Base-by-base conservation (phyloP, 2,888 invertebrate species). In the Hyposoter dolosus region DNA sequence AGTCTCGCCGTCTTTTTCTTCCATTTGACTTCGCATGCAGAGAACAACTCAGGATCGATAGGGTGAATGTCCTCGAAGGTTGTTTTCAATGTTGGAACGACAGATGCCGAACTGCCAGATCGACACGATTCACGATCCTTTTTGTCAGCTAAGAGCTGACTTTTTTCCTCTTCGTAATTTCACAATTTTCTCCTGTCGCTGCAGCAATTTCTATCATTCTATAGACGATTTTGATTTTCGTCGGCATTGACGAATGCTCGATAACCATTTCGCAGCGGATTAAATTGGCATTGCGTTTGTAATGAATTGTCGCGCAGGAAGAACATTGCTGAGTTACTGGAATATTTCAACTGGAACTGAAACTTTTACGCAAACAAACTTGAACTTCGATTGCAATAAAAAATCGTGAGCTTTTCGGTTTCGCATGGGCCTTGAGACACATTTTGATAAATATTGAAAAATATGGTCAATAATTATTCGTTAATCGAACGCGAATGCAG, bases 21-120 rank as follows among this genome's bases (percentile, higher is more conserved):
- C 53, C n/a, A 65, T 15, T 65, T 19, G 19, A 81, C 71, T 72
- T 72, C 74, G n/a, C 68, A 68, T 50, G 81, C 74, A 45, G 71
- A 71, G 76, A 72, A 74, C 50, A 45, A 43, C 40, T 40, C 82
- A 63, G 81, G 89, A 90, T 90, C 90, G 89, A 90, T 90, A 87
- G 84, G 89, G 89, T 88, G 89, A 90, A 89, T 84, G 89, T 86
- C 86, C 89, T 84, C 81, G 81, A 53, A 77, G 77, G 72, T 78
- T 63, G 28, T 81, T 78, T 78, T 12, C 76, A 63, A 68, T 69
- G 68, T 19, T 74, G 63, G 50, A 84, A 53, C 74, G 80, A 82
- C 87, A 50, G 63, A 63, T 50, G 76, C 82, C 86, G 77, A 85
- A 87, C 79, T 83, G 85, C 80, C 81, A 83, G 82, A 85, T 87